Evolutionary conservation across 2,888 invertebrate genomes (phyloP), one percentile per base, ranked within the genome.

Genomic region (Ochropleura plecta): DNA sequence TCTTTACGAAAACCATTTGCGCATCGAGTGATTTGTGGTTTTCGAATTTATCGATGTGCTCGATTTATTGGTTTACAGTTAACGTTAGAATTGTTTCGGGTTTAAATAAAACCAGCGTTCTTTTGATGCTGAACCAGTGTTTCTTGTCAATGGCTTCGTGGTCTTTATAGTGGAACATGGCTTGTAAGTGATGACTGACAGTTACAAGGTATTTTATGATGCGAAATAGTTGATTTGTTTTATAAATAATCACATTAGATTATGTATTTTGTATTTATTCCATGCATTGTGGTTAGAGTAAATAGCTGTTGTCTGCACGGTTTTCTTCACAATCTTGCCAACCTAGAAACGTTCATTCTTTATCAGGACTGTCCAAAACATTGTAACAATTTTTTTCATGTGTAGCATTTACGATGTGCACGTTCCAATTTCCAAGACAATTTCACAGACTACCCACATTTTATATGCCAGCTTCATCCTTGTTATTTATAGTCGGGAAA

Each of bases 1-100:
- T 81, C 79, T 83, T 79, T 82, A 87, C 86, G 76, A 87, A 88
- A 88, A 83, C 86, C 88, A 88, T 88, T 88, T 88, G 86, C 84
- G 80, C 83, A 81, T 65, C 76, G 84, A 86, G 82, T 88, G 86
- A 88, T 88, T 88, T 88, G 86, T 88, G 69, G 88, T 72, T 82
- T 81, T 78, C 64, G 73, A 72, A 83, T 86, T 86, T 86, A 86
- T 85, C 78, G 86, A 75, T 85, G 83, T 85, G 59, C 57, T 74
- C 76, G 70, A 87, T 86, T 87, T 88, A 87, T 87, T 86, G 83
- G 85, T 87, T 85, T 85, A 82, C 82, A 76, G 85, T 80, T 85
- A 77, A 80, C 80, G 63, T 78, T 80, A 48, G 86, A 81, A 87
- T 87, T 87, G 87, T 87, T 87, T 78, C 70, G 70, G 72, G 81